phyloP scores from a whole-genome alignment of 2,113 vertebrate genomes.

The Hucho hucho region DNA sequence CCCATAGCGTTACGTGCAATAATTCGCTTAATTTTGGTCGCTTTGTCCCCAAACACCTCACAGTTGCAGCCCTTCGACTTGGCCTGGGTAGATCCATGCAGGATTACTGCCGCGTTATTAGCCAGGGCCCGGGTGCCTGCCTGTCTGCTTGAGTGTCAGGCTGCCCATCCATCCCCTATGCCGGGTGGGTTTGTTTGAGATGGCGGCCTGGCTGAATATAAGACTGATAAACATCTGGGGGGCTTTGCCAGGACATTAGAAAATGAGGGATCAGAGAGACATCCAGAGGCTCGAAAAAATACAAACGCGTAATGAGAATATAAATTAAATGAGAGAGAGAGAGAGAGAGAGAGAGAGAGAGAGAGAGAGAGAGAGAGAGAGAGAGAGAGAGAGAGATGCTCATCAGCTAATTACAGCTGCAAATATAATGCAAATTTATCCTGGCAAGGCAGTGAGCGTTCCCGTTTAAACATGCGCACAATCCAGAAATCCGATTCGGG shows the following conservation, averaged over 20 bases:
- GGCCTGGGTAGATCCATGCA: conserved; percentile 39
- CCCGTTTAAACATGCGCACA: conserved; percentile 80
- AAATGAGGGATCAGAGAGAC: conserved; percentile 63
- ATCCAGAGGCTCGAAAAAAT: conserved; percentile 33
- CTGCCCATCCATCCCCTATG: conserved; percentile 45
- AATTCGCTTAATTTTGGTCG: conserved; percentile 32
- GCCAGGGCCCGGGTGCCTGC: conserved; percentile 13
- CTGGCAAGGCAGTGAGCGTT: conserved; percentile 78
- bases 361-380: conserved; percentile 34
- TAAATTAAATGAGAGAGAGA: conserved; percentile 74
- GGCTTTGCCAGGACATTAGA: conserved; percentile 65
- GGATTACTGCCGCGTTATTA: conserved; percentile 45
- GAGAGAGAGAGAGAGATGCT: conserved; percentile 23
- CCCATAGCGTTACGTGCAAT: conserved; percentile 24
- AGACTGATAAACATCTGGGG: conserved; percentile 67
- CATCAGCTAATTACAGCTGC: conserved; percentile 88
- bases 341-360: conserved; percentile 29
- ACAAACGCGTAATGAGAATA: conserved; percentile 60
- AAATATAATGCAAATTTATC: conserved; percentile 93
- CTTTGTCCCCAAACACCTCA: conserved; percentile 46
- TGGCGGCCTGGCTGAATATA: conserved; percentile 66
- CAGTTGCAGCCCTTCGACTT: conserved; percentile 1
- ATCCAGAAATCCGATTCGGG: conserved; percentile 78
- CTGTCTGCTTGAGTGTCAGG: conserved; percentile 39
- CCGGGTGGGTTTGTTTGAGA: conserved; percentile 57